Evolutionary conservation across 2,113 vertebrate genomes (phyloP).

Genomic region (Pelobates fuscus): DNA sequence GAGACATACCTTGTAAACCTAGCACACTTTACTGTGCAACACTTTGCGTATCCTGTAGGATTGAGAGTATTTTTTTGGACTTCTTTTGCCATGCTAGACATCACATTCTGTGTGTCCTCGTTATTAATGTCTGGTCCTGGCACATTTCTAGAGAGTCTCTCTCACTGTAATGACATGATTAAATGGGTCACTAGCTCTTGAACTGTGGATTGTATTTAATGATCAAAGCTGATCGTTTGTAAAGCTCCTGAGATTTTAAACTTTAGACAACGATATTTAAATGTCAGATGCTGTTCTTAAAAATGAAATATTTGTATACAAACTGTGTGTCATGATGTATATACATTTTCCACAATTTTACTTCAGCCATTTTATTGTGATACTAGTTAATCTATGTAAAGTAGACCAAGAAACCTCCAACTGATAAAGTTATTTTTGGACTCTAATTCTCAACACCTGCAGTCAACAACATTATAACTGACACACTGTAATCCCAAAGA

Average conservation of each 20-base stretch:
- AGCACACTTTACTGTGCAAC: too few species aligned
- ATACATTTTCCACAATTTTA: too few species aligned
- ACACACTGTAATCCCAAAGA: too few species aligned
- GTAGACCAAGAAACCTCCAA: too few species aligned
- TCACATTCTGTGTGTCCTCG: neutral
- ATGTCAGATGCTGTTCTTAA: neutral
- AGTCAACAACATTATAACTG: too few species aligned
- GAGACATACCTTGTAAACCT: too few species aligned
- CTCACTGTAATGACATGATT: constrained; percentile 24
- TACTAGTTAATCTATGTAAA: too few species aligned
- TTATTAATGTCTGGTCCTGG: constrained; percentile 29
- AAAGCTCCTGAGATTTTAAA: neutral
- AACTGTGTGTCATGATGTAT: neutral
- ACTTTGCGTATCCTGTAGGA: too few species aligned
- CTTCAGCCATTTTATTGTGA: too few species aligned
- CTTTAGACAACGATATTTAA: neutral
- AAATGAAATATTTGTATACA: neutral
- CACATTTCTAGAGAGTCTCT: constrained; percentile 23
- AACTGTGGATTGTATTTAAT: neutral
- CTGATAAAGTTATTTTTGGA: too few species aligned
- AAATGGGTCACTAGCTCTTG: neutral
- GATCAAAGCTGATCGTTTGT: constrained; percentile 1
- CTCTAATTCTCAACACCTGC: too few species aligned
- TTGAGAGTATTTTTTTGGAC: too few species aligned
- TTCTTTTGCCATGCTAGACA: neutral